A percentile compares a stretch with the other conserved stretches of the same genome.
Evolutionary conservation across 2,113 vertebrate genomes (phyloP).

Genomic region (Brachyistius frenatus): DNA sequence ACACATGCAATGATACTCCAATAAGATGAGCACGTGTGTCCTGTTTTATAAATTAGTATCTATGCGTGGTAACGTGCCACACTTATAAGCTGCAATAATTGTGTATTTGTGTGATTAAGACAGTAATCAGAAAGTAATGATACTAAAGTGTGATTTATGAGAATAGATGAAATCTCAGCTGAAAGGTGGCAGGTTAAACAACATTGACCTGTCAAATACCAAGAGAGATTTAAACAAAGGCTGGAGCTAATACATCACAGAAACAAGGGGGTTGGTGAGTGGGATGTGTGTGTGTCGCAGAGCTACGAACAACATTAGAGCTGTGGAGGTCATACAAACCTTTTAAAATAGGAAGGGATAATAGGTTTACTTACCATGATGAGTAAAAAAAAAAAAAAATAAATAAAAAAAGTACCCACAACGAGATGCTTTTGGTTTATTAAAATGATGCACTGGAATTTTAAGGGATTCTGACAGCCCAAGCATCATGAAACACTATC

Average conservation of each 20-base stretch:
- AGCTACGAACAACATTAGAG: background rate
- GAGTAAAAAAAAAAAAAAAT: background rate
- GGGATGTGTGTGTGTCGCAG: slow-evolving; percentile 9
- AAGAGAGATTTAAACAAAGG: slow-evolving; percentile 66
- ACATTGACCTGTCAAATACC: slow-evolving; percentile 62
- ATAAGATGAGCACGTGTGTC: background rate
- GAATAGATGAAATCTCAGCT: slow-evolving; percentile 57
- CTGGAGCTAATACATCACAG: slow-evolving; percentile 44
- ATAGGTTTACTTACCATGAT: slow-evolving; percentile 18
- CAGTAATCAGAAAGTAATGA: slow-evolving; percentile 74
- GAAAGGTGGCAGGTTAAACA: slow-evolving; percentile 67
- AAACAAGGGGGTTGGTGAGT: slow-evolving; percentile 18
- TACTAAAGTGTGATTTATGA: slow-evolving; percentile 72
- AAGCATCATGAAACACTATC: slow-evolving; percentile 6
- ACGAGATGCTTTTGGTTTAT: slow-evolving; percentile 36
- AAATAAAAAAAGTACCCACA: background rate
- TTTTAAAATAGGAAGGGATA: slow-evolving; percentile 13
- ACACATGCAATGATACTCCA: slow-evolving; percentile 23
- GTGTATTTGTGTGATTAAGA: slow-evolving; percentile 68
- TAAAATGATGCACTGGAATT: slow-evolving; percentile 32
- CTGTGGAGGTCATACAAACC: slow-evolving; percentile 31
- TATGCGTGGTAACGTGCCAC: slow-evolving; percentile 48
- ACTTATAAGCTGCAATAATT: slow-evolving; percentile 55
- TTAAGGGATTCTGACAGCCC: slow-evolving; percentile 21
- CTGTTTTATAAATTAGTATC: slow-evolving; percentile 34